Base-by-base conservation (phyloP, 37 sponge, comb jelly and placozoan species). In the Petrosia ficiformis region DNA sequence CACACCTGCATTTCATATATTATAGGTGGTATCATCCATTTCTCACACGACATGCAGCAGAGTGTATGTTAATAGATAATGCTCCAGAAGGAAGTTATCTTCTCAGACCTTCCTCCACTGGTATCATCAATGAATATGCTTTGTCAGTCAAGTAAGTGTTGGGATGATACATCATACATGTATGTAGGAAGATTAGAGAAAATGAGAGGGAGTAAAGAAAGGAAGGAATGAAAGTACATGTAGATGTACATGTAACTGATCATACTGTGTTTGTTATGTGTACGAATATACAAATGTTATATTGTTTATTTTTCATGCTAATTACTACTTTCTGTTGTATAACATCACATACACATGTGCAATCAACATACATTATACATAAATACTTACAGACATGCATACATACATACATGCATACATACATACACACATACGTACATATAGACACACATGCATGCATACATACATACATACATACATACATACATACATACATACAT, bases 31-130 rank as follows among this genome's bases (percentile, higher is more conserved):
- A 68, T 59, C 92, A 91, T 31, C 92, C 92, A 14, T 25, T 79
- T 40, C 80, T 91, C 37, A 83, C 80, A 2, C 37, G 92, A 60
- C 92, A 91, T 72, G 59, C 87, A 39, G 92, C 92, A 4, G 92
- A 91, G 59, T 91, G 92, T 44, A 91, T 91, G 87, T 76, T 91
- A 0, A 86, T 91, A 10, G 92, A 91, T 77, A 91, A 86, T 70
- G 92, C 92, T 30, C 92, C 87, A 0, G 92, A 91, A 76, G 92
- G 92, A 2, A 67, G 67, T 65, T 91, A 75, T 71, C 84, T 91
- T 29, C 77, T 91, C 24, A 70, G 92, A 28, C 84, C 92, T 19
- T 73, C 78, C 44, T 8, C 63, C 5, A 26, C 63, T 26, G 63
- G 63, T n/a, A 22, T 5, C 22, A 26, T 6, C 5, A 54, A 39